Base-by-base conservation (phyloP, 2,888 invertebrate genomes). In the Phengaris arion region DNA sequence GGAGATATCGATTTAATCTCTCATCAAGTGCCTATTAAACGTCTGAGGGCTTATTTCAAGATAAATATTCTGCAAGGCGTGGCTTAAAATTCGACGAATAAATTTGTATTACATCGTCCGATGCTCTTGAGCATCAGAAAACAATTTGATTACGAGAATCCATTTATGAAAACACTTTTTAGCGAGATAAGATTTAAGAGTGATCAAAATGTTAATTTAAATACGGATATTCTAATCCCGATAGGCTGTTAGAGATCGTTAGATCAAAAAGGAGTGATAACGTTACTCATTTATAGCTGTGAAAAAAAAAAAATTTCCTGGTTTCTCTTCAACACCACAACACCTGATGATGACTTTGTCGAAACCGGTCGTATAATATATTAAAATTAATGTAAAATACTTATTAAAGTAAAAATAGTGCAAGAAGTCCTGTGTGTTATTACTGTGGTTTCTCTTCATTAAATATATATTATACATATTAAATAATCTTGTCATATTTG, bases 1-100 rank as follows among this genome's bases (percentile, higher is more conserved):
- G 12, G 3, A 35, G 15, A 45, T 75, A 69, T 69, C 75, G 75
- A 75, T 75, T 75, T 69, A 48, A 75, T 75, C 75, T 75, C 68
- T 35, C 55, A 69, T 75, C 68, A 75, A 69, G 75, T 55, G 55
- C 69, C 55, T 75, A 69, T 69, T 69, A 69, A 75, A 69, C 22
- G 69, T 69, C 68, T 22, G 69, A 54, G 68, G 69, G 69, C 52
- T 69, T 55, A 69, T 69, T 69, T 55, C 72, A 72, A 72, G 54
- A 22, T 72, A 72, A 72, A 72, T 72, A 54, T 54, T 72, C 52
- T 54, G 52, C 52, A 72, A 72, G 48, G 15, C 69, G 69, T 48
- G 69, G 48, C 69, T 69, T 48, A 69, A 69, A 69, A 69, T 46
- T 68, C 46, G 22, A 46, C 15, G 51, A 70, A 70, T 51, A 70